Evolutionary conservation across 1,140 invertebrate species (phyloP).

Genomic region (Araneus ventricosus): DNA sequence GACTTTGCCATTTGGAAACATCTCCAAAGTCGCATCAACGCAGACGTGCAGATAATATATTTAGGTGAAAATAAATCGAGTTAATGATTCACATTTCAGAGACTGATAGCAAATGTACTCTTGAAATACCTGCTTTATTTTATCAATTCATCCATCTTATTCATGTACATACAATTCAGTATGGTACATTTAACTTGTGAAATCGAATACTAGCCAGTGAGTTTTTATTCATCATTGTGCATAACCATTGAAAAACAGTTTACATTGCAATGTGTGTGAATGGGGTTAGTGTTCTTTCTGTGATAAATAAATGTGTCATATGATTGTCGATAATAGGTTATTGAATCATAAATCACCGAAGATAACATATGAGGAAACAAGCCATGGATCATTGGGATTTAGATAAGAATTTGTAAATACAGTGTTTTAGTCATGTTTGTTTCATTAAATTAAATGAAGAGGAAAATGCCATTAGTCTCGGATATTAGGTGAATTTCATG

Average conservation of each 20-base stretch:
- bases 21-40: slow-evolving; percentile 50
- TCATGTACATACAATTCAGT: slow-evolving; percentile 11
- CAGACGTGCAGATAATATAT: slow-evolving; percentile 58
- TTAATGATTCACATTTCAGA: not conserved
- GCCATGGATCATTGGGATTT: not conserved
- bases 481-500: no score
- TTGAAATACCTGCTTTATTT: not conserved
- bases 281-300: slow-evolving; percentile 42
- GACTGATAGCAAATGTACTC: not conserved
- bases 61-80: slow-evolving; percentile 42
- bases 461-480: no score
- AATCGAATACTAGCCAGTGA: not conserved
- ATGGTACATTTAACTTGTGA: not conserved
- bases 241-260: not conserved
- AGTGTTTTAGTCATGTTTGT: not conserved
- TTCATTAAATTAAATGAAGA: not conserved
- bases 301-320: slow-evolving; percentile 40
- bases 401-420: slow-evolving; percentile 1
- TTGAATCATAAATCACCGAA: not conserved
- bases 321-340: not conserved
- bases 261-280: not conserved
- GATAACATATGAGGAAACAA: not conserved
- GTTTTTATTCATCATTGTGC: slow-evolving; percentile 29
- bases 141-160: slow-evolving; percentile 5
- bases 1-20: slow-evolving; percentile 58